Evolutionary conservation across 2,113 vertebrate genomes (phyloP).

Genomic region (Ceyx margarethae): DNA sequence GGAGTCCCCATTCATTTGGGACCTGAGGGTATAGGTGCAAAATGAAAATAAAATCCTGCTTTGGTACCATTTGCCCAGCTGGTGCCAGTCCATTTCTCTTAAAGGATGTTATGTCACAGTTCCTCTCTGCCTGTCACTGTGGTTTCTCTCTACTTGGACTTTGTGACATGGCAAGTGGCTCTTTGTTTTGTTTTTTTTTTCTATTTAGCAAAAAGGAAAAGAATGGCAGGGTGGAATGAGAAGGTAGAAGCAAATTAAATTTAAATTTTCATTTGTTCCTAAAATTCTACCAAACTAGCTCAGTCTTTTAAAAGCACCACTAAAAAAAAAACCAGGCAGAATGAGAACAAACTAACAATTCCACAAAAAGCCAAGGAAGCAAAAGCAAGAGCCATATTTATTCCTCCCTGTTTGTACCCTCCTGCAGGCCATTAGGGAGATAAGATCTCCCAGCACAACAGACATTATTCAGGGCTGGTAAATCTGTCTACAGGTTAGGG

Average conservation of each 20-base stretch:
- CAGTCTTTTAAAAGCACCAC: neutral
- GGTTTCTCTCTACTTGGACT: neutral
- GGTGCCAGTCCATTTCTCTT: neutral
- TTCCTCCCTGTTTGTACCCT: constrained; percentile 36
- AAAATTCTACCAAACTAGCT: neutral
- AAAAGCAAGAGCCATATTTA: constrained; percentile 37
- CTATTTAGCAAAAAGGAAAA: neutral
- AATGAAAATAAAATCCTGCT: neutral
- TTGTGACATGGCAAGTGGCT: accelerated
- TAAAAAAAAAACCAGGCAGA: neutral
- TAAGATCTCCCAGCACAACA: constrained; percentile 56
- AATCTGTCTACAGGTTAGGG: constrained; percentile 56
- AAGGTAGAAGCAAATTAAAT: neutral
- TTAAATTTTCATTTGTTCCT: neutral
- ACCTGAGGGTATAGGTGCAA: neutral
- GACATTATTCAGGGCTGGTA: constrained; percentile 67
- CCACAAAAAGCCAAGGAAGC: constrained; percentile 1
- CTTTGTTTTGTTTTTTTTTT: neutral
- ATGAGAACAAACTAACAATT: neutral
- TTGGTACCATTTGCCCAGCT: neutral
- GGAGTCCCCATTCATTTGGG: neutral
- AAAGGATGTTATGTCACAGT: neutral
- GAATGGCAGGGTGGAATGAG: neutral
- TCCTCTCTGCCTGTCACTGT: neutral
- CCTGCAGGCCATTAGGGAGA: constrained; percentile 51